Evolutionary conservation across 2,888 invertebrate species (phyloP).

Genomic region (Tridacna crocea): DNA sequence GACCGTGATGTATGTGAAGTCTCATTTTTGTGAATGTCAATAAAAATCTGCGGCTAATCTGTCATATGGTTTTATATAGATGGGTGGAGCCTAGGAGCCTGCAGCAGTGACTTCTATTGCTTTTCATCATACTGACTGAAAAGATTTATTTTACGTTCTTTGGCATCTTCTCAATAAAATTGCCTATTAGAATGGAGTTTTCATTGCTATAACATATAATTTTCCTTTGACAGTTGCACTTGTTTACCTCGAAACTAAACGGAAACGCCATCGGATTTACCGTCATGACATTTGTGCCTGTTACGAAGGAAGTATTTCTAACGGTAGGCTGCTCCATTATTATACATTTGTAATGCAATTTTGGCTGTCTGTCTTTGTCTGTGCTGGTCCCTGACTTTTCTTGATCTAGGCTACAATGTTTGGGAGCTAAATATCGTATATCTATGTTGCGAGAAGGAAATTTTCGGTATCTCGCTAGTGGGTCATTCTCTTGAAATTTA

Average conservation of each 20-base stretch:
- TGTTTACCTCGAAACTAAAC: conserved; percentile 20
- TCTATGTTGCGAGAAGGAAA: no score
- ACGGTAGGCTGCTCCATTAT: not conserved
- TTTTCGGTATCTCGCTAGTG: no score
- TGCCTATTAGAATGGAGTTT: not conserved
- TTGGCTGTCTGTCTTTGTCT: no score
- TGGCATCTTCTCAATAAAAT: not conserved
- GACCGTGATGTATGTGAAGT: not conserved
- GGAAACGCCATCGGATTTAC: conserved; percentile 18
- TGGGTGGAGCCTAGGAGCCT: not conserved
- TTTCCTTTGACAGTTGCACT: conserved; percentile 6
- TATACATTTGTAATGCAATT: no score
- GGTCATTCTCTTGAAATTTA: no score
- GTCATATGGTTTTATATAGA: not conserved
- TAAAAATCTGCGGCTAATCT: not conserved
- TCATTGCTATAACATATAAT: not conserved
- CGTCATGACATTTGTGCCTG: conserved; percentile 4
- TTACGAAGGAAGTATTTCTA: conserved; percentile 18
- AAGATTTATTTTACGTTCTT: not conserved
- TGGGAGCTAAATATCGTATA: no score
- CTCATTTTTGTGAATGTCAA: not conserved
- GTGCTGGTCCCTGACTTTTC: no score
- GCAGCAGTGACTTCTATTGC: not conserved
- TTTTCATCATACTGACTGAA: not conserved
- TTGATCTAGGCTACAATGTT: no score